Percentiles rank a stretch among this genome's conserved stretches.
Conservation (phyloP, 2,113 vertebrate species). For the Mustelus asterias region DNA sequence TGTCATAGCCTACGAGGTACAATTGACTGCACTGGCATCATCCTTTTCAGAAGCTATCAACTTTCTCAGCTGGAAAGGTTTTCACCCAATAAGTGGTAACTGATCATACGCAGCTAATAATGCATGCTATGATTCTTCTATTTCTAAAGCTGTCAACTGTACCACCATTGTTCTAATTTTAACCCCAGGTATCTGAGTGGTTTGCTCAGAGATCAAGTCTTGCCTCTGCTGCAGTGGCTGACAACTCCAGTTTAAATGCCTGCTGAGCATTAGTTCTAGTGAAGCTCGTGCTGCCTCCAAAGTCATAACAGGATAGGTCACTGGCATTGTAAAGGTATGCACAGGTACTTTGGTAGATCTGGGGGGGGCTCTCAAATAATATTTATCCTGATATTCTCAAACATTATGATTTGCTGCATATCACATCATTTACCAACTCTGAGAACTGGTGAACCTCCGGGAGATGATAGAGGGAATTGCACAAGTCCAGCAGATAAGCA, state of each 20-base stretch:
- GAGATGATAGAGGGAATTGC: neutral
- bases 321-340: neutral
- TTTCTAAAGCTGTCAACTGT: neutral
- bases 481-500: neutral
- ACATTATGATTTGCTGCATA: neutral
- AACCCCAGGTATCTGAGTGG: neutral
- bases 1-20: neutral
- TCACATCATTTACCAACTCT: neutral
- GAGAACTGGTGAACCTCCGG: neutral
- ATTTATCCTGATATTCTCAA: neutral
- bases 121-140: neutral
- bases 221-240: neutral
- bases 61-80: neutral
- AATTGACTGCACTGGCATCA: neutral
- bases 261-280: neutral
- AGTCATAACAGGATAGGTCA: neutral
- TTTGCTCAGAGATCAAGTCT: neutral
- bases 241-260: neutral
- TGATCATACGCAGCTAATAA: neutral
- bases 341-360: neutral
- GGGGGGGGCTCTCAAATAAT: neutral
- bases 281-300: neutral
- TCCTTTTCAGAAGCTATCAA: neutral
- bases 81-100: neutral
- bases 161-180: neutral